Percentiles rank a stretch among this genome's conserved stretches.
These are phyloP conservation scores for Pantherophis vulpinus DNA, from an alignment of 2,797 vertebrate genomes.

Conservation along the genomic window DNA sequence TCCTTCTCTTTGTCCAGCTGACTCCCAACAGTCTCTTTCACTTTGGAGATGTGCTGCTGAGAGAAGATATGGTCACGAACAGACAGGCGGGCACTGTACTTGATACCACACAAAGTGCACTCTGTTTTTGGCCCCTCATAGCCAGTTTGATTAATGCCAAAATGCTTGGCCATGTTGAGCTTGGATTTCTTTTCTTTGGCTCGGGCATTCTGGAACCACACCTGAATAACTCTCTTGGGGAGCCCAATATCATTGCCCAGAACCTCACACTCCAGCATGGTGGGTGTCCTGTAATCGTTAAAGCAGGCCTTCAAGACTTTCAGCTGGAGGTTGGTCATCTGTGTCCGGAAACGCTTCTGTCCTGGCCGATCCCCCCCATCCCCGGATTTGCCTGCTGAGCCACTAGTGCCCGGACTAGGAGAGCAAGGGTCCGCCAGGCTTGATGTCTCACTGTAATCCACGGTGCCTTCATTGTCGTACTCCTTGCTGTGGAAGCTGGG, in stretches of 20 bases:
- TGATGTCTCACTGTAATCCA: conserved; percentile 98
- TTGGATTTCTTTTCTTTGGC: conserved; percentile 99
- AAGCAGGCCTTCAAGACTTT: conserved; percentile 99
- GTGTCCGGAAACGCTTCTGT: conserved; percentile 98
- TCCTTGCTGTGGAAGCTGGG: conserved; percentile 96
- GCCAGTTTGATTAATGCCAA: conserved; percentile 97
- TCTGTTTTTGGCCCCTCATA: conserved; percentile 99
- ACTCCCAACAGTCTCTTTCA: conserved; percentile 99
- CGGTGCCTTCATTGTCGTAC: conserved; percentile 93
- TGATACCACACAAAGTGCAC: conserved; percentile 98
- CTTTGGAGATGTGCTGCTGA: conserved; percentile 98
- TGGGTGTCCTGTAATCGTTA: conserved; percentile 98
- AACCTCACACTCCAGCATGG: conserved; percentile 99
- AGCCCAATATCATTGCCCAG: conserved; percentile 99
- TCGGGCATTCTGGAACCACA: conserved; percentile 99
- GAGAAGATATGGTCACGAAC: conserved; percentile 99
- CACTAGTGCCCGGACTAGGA: conserved; percentile 89
- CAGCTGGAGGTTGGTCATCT: conserved; percentile 99
- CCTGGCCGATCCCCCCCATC: conserved; percentile 94
- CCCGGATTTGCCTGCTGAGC: conserved; percentile 87
- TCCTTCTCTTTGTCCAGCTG: conserved; percentile 99
- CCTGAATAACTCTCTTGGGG: conserved; percentile 99
- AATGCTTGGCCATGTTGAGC: conserved; percentile 99
- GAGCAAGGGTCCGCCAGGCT: conserved; percentile 97
- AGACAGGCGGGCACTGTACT: conserved; percentile 97